Percentiles rank a stretch among this genome's conserved stretches.
Conservation (phyloP, 1,140 invertebrate genomes). For the Triops cancriformis region DNA sequence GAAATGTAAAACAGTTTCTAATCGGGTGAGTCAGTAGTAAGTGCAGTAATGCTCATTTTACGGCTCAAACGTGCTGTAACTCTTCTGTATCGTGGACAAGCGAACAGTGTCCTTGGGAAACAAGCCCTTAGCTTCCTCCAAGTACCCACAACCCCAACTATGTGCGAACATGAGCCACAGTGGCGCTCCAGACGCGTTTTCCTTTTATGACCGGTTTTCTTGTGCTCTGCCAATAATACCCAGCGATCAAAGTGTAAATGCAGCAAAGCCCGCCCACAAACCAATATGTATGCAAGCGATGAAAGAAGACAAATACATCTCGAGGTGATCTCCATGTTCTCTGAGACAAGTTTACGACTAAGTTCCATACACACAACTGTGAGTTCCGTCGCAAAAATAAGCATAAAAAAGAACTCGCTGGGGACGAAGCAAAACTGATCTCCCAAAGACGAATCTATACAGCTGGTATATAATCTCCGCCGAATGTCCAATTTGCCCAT, state of each 20-base stretch:
- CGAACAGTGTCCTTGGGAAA: not conserved
- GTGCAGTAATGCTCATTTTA: not conserved
- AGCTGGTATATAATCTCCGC: not conserved
- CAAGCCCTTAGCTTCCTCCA: not conserved
- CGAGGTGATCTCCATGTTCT: not conserved
- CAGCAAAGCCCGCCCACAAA: not conserved
- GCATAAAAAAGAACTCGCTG: not conserved
- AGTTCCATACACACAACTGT: not conserved
- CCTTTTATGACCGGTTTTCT: too few species aligned
- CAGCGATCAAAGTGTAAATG: not conserved
- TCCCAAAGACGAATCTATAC: not conserved
- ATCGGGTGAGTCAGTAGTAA: not conserved
- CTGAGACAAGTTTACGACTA: not conserved
- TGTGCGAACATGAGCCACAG: not conserved
- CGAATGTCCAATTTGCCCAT: not conserved
- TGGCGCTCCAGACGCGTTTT: not conserved
- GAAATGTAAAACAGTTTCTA: too few species aligned
- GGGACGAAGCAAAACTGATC: not conserved
- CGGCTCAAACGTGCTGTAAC: not conserved
- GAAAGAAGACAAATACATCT: not conserved
- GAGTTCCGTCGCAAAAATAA: not conserved
- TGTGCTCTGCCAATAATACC: not conserved
- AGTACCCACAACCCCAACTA: not conserved
- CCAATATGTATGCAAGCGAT: not conserved
- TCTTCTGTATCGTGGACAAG: not conserved